A percentile compares a stretch with the other conserved stretches of the same genome.
phyloP scores from a whole-genome alignment of 2,888 invertebrate genomes.

The Stramonita haemastoma region DNA sequence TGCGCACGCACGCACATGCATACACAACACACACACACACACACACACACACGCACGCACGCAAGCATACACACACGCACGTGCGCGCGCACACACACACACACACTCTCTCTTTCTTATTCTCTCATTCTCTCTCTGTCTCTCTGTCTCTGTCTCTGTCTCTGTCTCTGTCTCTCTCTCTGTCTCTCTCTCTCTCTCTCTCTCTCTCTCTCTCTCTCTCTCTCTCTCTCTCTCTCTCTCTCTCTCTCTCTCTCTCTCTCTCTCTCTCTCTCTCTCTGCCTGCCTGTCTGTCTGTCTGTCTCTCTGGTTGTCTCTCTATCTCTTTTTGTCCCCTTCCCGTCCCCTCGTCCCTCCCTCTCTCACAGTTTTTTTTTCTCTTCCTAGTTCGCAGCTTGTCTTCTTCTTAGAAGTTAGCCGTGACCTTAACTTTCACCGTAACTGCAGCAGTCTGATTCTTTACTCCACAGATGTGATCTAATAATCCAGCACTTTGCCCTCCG shows the following conservation, averaged over 20 bases:
- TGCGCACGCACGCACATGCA: background rate
- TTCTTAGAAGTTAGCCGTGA: no score
- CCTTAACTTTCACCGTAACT: no score
- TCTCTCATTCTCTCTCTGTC: background rate
- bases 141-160: background rate
- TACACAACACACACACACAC: background rate
- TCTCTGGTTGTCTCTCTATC: background rate
- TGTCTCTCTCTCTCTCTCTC: background rate
- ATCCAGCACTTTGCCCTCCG: no score
- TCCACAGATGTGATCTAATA: no score
- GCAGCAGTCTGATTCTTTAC: no score
- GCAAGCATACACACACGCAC: background rate
- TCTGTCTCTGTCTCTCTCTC: background rate
- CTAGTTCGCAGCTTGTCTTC: no score
- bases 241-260: background rate
- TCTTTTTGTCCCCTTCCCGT: no score
- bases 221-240: background rate
- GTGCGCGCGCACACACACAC: background rate
- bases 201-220: background rate
- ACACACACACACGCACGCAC: background rate
- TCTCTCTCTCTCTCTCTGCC: background rate
- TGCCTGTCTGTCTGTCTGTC: background rate
- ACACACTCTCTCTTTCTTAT: background rate
- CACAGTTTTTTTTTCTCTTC: no score
- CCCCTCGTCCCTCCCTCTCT: no score